These are phyloP conservation scores for Bos taurus DNA, from an alignment of 2,113 vertebrate species.

Conservation along the genomic window ARS-UCD2.0 NC_037337.1:57794501-57795000, in stretches of 20 bases:
- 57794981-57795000: background rate
- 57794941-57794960: background rate
- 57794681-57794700: background rate
- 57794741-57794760: background rate
- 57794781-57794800: background rate
- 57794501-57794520: background rate
- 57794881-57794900: background rate
- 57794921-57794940: background rate
- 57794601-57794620: background rate
- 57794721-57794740: background rate
- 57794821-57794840: background rate
- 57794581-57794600: background rate
- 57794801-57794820: background rate
- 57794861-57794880: background rate
- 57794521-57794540: background rate
- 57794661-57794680: background rate
- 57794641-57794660: constrained; percentile 3
- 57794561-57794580: background rate
- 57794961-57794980: background rate
- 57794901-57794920: background rate
- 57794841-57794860: background rate
- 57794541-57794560: background rate
- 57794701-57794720: background rate
- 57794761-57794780: background rate
- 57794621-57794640: background rate